Conservation (phyloP, 2,797 vertebrate genomes). For the Scyliorhinus canicula region DNA sequence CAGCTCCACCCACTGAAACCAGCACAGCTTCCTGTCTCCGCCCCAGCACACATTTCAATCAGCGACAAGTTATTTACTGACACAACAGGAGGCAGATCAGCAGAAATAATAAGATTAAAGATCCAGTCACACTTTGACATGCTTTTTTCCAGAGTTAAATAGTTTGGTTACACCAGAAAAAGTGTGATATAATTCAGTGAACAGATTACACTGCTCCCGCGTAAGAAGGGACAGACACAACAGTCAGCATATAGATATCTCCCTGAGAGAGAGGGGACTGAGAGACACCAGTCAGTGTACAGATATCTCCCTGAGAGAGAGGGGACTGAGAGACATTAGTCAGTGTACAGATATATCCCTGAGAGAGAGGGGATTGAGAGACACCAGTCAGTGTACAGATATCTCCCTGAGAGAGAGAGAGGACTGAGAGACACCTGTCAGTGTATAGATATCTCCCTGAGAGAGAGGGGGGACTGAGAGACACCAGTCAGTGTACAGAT, state of each 20-base stretch:
- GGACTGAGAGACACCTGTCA: too few relatives aligned
- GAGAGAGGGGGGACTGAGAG: too few relatives aligned
- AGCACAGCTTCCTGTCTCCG: constrained; percentile 14
- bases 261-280: too few relatives aligned
- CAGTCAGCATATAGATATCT: background rate
- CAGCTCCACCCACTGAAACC: constrained; percentile 9
- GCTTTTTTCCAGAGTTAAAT: background rate
- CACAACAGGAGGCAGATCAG: background rate
- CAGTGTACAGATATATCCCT: too few relatives aligned
- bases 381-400: too few relatives aligned
- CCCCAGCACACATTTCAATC: background rate
- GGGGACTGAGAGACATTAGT: too few relatives aligned
- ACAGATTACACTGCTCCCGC: background rate
- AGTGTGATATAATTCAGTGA: background rate
- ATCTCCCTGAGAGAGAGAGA: too few relatives aligned
- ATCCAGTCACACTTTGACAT: background rate
- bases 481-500: too few relatives aligned
- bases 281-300: too few relatives aligned
- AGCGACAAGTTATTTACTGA: background rate
- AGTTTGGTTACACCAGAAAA: background rate
- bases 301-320: too few relatives aligned
- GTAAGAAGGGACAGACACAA: background rate
- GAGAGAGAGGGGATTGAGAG: too few relatives aligned
- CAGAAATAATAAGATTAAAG: background rate
- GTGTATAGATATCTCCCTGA: too few relatives aligned